Conservation (phyloP, 2,797 vertebrate genomes). For the Chloroceryle amazona region DNA sequence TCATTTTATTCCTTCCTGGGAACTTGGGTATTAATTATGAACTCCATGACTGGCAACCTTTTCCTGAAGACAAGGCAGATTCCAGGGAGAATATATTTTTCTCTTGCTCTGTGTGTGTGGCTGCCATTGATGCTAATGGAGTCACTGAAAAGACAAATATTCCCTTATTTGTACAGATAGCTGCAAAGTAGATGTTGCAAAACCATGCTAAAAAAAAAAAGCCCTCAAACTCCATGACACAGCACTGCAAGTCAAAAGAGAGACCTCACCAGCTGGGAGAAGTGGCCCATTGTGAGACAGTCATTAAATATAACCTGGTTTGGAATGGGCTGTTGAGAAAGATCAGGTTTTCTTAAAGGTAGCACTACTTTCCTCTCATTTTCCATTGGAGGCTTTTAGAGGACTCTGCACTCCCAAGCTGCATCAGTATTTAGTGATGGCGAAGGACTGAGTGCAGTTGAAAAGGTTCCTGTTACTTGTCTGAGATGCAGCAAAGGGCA, state of each 20-base stretch:
- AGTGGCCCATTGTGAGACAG: background rate
- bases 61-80: conserved; percentile 15
- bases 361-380: conserved; percentile 33
- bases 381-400: conserved; percentile 36
- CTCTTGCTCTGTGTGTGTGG: background rate
- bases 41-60: background rate
- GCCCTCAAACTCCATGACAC: background rate
- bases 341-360: background rate
- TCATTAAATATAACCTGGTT: background rate
- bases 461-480: conserved; percentile 13
- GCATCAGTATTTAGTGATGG: background rate
- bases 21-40: conserved; percentile 9
- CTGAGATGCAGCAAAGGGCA: conserved; percentile 20
- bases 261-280: background rate
- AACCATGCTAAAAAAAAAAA: background rate
- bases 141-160: conserved; percentile 6
- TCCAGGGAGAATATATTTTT: conserved; percentile 27
- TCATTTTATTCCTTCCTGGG: conserved; percentile 38
- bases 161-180: background rate
- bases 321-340: background rate
- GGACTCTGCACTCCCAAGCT: background rate
- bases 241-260: background rate
- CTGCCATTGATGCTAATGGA: conserved; percentile 35
- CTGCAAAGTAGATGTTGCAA: background rate
- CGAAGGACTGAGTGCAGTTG: background rate